Evolutionary conservation across 1,140 invertebrate species (phyloP), one percentile per base, ranked within the genome.

Genomic region (Drosophila ficusphila): DNA sequence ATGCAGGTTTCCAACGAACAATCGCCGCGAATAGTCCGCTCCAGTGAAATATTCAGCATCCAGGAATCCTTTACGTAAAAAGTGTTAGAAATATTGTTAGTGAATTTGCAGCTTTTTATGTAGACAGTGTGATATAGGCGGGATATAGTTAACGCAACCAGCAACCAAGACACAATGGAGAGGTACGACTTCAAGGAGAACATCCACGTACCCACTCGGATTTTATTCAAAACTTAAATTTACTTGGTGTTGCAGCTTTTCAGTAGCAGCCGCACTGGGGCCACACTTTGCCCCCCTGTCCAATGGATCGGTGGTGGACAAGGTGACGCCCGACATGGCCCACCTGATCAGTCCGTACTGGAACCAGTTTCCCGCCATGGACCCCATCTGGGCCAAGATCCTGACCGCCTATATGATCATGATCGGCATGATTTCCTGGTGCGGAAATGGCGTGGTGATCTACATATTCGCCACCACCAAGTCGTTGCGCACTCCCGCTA

Each of bases 301-400:
- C 58, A 91, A 91, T 90, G 90, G 90, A 67, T 90, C 90, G 16
- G 90, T 91, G 39, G 76, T 77, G 62, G 90, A 91, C 51, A 91
- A 91, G 82, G 95, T 96, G 5, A 93, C 93, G 27, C 92, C 94
- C 48, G 95, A 96, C 16, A 96, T 96, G 94, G 91, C 95, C 16
- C 93, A 95, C 76, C 76, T 96, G 75, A 92, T 96, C 33, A 95
- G 95, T 85, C 90, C 93, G 3, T 94, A 96, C 77, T 96, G 95
- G 95, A 94, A 93, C 89, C 95, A 96, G 82, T 97, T 94, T 76
- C 94, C 96, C 42, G 96, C 96, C 14, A 93, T 96, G 93, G 95
- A 96, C 90, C 95, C 95, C 7, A 83, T 96, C 8, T 96, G 96
- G 96, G 85, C 83, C 0, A 91, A 91, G 52, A 74, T 91, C 41